Base-by-base conservation (phyloP, 2,113 vertebrate genomes). In the Irena cyanogastra region DNA sequence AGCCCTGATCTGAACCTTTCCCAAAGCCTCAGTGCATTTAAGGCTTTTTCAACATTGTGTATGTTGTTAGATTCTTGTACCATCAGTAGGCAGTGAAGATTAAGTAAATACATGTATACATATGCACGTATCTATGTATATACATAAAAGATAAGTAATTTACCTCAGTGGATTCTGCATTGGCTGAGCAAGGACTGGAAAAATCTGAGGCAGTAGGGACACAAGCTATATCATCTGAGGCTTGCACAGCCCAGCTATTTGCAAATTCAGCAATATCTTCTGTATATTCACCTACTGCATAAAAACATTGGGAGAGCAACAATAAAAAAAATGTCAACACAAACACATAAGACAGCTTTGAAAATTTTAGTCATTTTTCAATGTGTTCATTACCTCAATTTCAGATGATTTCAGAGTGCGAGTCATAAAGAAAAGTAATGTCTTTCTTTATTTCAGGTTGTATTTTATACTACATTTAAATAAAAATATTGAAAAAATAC, bases 241-340 rank as follows among this genome's bases (percentile, higher is more conserved):
- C 98, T 93, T 99, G 98, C 72, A 99, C 98, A 20, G 93, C 94
- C 99, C 99, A 99, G 89, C 98, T 99, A 97, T 99, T 99, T 72
- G 98, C 99, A 98, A 99, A 99, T 93, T 98, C 95, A 70, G 98
- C 98, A 79, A 99, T 98, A 61, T 99, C 99, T 91, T 99, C 99
- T 75, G 98, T 99, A 75, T 97, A 94, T 94, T 98, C 97, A 92
- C 85, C 97, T 94, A 83, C 97, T 97, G 63, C 50, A 96, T 35
- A 83, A 63, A 95, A 91, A 96, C 10, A 93, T 93, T 17, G 19
- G 30, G 65, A 96, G 24, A 57, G 10, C 7, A 83, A 66, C 39
- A 77, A 61, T 86, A 12, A 11, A 21, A 18, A 64, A 59, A 16
- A 6, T 47, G 17, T 59, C 27, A 89, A 52, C 9, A 49, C 4